Evolutionary conservation across 1,140 invertebrate genomes (phyloP), one percentile per base, ranked within the genome.

Genomic region (Adelges cooleyi): DNA sequence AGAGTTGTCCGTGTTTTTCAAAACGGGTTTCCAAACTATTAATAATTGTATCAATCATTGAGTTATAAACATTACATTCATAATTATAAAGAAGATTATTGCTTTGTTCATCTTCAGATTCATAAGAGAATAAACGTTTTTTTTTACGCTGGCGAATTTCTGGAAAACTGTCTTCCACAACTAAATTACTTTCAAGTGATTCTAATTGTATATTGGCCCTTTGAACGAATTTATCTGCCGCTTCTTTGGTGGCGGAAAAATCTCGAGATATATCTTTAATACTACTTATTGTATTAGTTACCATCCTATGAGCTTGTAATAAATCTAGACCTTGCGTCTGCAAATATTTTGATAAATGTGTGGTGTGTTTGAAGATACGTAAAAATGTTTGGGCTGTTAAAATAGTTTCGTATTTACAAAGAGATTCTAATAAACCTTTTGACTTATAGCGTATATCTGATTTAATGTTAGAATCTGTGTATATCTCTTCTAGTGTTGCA

Each of bases 371-470:
- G 33, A 66, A 66, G 40, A 66, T 66, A 15, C 51, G 10, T 27
- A 66, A 46, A 46, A 42, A 66, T 44, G 56, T 42, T 66, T 66
- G 65, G 6, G 65, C 51, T 6, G 50, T 66, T 11, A 66, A 10
- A 15, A 66, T 44, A 27, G 36, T 56, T 54, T 66, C 51, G 33
- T 42, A 56, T 15, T 66, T 50, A 13, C 20, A 27, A 50, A 50
- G 25, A n/a, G 11, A 11, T 22, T 50, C 48, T 13, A 50, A 18
- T 23, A 49, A 49, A 17, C 8, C 17, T 50, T 50, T 50, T 9
- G 48, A n/a, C 25, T 50, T 9, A 23, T 13, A 22, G 11, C 48
- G 11, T 5, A 20, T 20, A 20, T 50, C 48, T 27, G 48, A 10
- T 23, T 6, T 54, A n/a, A 38, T 33, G n/a, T 54, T 10, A 38